Conservation (phyloP, 2,888 invertebrate species). For the Drosophila koepferae region DNA sequence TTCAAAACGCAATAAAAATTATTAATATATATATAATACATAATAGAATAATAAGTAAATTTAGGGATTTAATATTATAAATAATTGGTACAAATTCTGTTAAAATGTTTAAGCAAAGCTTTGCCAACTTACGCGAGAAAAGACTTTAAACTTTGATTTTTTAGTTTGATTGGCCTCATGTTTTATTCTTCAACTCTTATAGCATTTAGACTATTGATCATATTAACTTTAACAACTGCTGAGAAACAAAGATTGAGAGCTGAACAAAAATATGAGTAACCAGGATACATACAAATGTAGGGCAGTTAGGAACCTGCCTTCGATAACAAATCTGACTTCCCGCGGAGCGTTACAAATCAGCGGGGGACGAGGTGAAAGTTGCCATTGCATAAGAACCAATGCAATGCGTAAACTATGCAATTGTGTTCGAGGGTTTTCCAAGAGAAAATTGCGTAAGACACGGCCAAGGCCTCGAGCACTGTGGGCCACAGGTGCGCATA, state of each 20-base stretch:
- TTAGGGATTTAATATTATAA: no score
- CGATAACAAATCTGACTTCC: conserved; percentile 23
- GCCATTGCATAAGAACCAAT: conserved; percentile 63
- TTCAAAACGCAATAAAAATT: not conserved
- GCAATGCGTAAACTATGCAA: conserved; percentile 32
- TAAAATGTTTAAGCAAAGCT: no score
- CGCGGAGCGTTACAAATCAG: conserved; percentile 32
- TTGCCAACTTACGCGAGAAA: no score
- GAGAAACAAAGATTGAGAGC: not conserved
- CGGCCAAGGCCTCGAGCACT: conserved; percentile 34
- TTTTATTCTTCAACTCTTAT: no score
- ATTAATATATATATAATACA: no score
- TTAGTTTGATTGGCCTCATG: no score
- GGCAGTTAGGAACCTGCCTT: conserved; percentile 24
- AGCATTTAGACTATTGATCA: no score
- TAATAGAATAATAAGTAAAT: no score
- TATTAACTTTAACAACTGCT: no score
- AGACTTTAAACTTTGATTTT: no score
- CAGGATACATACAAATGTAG: not conserved
- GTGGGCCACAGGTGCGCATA: conserved; percentile 46
- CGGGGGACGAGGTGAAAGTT: conserved; percentile 68
- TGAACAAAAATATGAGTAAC: not conserved
- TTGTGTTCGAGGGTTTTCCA: conserved; percentile 32
- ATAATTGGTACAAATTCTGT: no score
- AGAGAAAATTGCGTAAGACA: conserved; percentile 52